Conservation (phyloP, 2,888 invertebrate species). For the Antitype chi region DNA sequence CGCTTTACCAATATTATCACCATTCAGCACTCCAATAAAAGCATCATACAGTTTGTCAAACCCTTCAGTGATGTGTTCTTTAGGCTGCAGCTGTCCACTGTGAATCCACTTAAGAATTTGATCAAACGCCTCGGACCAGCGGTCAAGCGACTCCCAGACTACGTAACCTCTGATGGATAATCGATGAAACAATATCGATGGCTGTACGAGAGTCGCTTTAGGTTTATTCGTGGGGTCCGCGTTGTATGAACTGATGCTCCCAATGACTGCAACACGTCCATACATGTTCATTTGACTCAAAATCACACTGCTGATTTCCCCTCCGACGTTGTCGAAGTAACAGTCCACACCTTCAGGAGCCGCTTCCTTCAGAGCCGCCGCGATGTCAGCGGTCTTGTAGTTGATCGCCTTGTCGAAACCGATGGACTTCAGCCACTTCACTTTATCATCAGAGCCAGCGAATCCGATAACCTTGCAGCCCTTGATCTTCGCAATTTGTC, state of each 20-base stretch:
- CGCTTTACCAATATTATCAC: conserved; percentile 92
- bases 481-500: conserved; percentile 94
- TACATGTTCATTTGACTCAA: conserved; percentile 90
- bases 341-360: conserved; percentile 92
- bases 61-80: conserved; percentile 92
- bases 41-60: conserved; percentile 93
- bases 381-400: conserved; percentile 91
- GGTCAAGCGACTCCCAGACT: conserved; percentile 87
- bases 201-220: conserved; percentile 87
- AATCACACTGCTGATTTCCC: conserved; percentile 90
- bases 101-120: conserved; percentile 91
- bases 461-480: conserved; percentile 92
- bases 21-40: conserved; percentile 91
- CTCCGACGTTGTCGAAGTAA: conserved; percentile 95
- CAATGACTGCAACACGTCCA: conserved; percentile 91
- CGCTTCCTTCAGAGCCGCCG: conserved; percentile 87
- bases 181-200: conserved; percentile 89
- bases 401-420: conserved; percentile 93
- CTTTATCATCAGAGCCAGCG: conserved; percentile 87
- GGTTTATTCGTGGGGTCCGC: conserved; percentile 69
- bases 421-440: conserved; percentile 89
- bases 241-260: conserved; percentile 81
- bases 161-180: conserved; percentile 92
- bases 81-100: conserved; percentile 92
- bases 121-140: conserved; percentile 90